phyloP scores from a whole-genome alignment of 2,113 vertebrate species.

The Oreocharis arfaki region DNA sequence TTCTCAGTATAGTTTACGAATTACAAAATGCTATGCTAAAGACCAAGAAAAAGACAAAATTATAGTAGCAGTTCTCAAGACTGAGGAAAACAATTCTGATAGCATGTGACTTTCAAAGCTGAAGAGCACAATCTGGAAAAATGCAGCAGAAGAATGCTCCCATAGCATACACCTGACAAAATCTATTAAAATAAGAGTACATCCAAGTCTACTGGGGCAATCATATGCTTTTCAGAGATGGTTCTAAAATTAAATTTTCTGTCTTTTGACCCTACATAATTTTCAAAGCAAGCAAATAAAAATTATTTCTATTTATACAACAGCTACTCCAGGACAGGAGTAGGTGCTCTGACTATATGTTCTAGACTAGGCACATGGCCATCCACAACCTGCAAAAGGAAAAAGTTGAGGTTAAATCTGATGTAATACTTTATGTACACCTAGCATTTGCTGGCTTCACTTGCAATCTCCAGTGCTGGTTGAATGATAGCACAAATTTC shows the following conservation, averaged over 20 bases:
- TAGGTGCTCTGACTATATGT: not conserved
- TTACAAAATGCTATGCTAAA: not conserved
- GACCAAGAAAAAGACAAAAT: not conserved
- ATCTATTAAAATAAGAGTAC: not conserved
- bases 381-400: not conserved
- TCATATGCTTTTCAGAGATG: not conserved
- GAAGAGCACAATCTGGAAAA: not conserved
- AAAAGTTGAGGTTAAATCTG: not conserved
- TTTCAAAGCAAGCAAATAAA: not conserved
- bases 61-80: not conserved
- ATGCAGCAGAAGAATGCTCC: not conserved
- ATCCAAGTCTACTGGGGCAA: not conserved
- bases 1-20: not conserved
- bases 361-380: not conserved
- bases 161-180: not conserved
- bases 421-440: not conserved
- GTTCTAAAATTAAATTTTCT: not conserved
- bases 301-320: not conserved
- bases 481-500: slow-evolving; percentile 17
- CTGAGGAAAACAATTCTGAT: not conserved
- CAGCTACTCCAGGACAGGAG: not conserved
- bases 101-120: not conserved
- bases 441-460: not conserved
- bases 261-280: not conserved
- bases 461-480: not conserved